Percentiles rank a stretch among this genome's conserved stretches.
These are phyloP conservation scores for Calliopsis andreniformis DNA, from an alignment of 1,140 invertebrate genomes.

Conservation along the genomic window DNA sequence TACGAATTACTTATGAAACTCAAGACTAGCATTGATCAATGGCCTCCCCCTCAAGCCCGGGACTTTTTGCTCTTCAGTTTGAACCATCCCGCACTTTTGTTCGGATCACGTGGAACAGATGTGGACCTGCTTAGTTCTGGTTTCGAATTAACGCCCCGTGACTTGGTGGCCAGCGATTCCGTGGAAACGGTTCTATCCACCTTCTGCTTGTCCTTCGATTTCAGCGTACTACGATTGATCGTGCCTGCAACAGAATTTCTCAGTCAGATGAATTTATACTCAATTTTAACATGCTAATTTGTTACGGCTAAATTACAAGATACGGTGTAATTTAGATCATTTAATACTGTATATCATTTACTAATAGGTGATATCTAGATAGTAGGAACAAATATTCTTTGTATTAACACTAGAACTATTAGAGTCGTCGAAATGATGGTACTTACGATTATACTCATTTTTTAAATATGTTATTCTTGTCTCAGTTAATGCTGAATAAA, in stretches of 20 bases:
- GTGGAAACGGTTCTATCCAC: slow-evolving; percentile 83
- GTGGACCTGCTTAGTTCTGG: slow-evolving; percentile 82
- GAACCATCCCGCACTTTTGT: slow-evolving; percentile 88
- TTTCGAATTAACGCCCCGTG: slow-evolving; percentile 78
- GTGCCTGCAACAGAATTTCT: slow-evolving; percentile 69
- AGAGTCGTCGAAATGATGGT: no score
- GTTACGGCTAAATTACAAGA: no score
- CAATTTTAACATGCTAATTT: not conserved
- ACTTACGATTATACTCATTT: no score
- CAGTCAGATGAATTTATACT: not conserved
- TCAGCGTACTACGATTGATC: slow-evolving; percentile 81
- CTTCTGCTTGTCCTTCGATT: slow-evolving; percentile 80
- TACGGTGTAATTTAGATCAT: no score
- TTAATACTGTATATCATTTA: no score
- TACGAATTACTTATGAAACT: slow-evolving; percentile 77
- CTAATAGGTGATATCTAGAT: no score
- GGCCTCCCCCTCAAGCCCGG: slow-evolving; percentile 78
- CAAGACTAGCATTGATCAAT: slow-evolving; percentile 81
- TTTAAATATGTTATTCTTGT: no score
- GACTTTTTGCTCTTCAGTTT: slow-evolving; percentile 85
- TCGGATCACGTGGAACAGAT: slow-evolving; percentile 86
- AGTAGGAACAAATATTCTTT: no score
- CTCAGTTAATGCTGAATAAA: no score
- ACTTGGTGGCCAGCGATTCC: slow-evolving; percentile 82
- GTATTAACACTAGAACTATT: no score